These are phyloP conservation scores for Drosophila ananassae DNA, from an alignment of 1,140 invertebrate species.

Conservation along the genomic window DNA sequence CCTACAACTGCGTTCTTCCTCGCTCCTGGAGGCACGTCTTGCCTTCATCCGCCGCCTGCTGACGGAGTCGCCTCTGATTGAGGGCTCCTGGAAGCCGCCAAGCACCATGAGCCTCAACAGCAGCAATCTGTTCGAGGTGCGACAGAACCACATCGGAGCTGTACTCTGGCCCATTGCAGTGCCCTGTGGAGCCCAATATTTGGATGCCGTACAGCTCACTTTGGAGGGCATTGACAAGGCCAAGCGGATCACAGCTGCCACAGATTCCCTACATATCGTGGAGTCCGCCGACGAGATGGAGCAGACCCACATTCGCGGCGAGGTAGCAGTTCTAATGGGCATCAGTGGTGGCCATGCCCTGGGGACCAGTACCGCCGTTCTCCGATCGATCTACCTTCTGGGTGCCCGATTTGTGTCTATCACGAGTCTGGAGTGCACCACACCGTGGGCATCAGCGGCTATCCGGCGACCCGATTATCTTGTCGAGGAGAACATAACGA, in stretches of 20 bases:
- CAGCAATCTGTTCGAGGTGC: constrained; percentile 66
- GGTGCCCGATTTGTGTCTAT: constrained; percentile 90
- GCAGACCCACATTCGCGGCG: constrained; percentile 86
- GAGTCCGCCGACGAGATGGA: constrained; percentile 85
- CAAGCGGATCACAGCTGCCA: constrained; percentile 85
- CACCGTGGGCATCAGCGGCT: constrained; percentile 86
- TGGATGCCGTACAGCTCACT: constrained; percentile 87
- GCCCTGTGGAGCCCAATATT: constrained; percentile 86
- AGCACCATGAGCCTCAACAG: constrained; percentile 61
- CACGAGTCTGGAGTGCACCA: constrained; percentile 89
- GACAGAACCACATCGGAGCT: constrained; percentile 78
- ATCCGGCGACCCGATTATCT: constrained; percentile 71
- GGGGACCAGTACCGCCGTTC: constrained; percentile 89
- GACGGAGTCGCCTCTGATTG: constrained; percentile 86
- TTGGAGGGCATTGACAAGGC: constrained; percentile 88
- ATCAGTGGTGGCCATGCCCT: constrained; percentile 91
- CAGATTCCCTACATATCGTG: constrained; percentile 76
- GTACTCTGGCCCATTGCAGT: constrained; percentile 89
- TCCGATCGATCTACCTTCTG: constrained; percentile 89
- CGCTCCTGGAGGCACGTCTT: constrained; percentile 86
- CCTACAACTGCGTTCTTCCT: constrained; percentile 86
- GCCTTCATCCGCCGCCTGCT: constrained; percentile 86
- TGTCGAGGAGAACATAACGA: constrained; percentile 78
- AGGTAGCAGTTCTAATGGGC: constrained; percentile 89
- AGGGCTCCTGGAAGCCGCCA: constrained; percentile 84